Evolutionary conservation across 2,797 vertebrate species (phyloP), one percentile per base, ranked within the genome.

Genomic region (Platyrinchus mystaceus): DNA sequence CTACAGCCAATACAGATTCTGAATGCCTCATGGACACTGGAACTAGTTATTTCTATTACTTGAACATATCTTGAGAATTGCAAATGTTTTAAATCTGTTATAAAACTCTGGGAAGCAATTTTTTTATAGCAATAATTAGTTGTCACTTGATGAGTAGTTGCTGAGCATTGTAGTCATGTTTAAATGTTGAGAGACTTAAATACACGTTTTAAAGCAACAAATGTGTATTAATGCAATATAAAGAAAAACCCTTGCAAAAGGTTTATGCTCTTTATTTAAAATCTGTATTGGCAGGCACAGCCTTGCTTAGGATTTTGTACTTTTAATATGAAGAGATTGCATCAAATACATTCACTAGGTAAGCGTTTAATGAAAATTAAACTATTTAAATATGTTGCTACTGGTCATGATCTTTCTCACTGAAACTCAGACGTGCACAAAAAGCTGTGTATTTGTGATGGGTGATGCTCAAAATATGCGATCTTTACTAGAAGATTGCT

Each of bases 121-220:
- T 79, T 87, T 93, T 93, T 94, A 83, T 82, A 97, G 96, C 95
- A 97, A 97, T 97, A 97, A 97, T 82, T 92, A 97, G 50, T 76
- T 96, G 59, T 93, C 93, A 93, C 79, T 89, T 64, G 44, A 79
- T 73, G 50, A 28, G 0, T 67, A 49, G 55, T 86, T 96, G n/a
- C 89, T 91, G 89, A 84, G 58, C 36, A 74, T 94, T 92, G 86
- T 87, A 79, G 59, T 90, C 4, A 3, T 62, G 50, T 91, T 93
- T 88, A 88, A 88, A 55, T 56, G 41, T 77, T 87, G 60, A 73
- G 53, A 85, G 70, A 88, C 73, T 93, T 78, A 52, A 93, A 76
- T 82, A 64, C 87, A 67, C 87, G 39, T 88, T 94, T 95, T 77
- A 64, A 94, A 94, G 41, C 67, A 77, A 70, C 70, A 52, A 63